Evolutionary conservation across 1,140 invertebrate genomes (phyloP).

Genomic region (Drosophila bifasciata): DNA sequence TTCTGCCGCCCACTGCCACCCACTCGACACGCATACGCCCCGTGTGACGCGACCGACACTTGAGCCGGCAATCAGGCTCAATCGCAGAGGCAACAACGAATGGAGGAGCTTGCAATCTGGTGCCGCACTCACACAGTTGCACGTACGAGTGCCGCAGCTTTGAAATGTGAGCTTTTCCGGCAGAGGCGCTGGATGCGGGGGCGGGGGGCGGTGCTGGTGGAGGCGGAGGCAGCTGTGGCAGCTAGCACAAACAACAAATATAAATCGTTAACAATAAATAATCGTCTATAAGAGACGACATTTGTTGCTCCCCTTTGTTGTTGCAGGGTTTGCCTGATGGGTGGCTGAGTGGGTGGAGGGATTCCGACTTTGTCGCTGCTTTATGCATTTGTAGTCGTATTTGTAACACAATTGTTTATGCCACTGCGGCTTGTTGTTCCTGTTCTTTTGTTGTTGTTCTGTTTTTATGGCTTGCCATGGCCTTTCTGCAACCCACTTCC

Average conservation of each 20-base stretch:
- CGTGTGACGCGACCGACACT: conserved; percentile 74
- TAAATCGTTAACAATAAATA: conserved; percentile 83
- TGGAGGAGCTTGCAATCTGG: conserved; percentile 65
- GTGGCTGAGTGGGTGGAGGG: too few species aligned
- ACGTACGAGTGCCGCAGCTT: conserved; percentile 59
- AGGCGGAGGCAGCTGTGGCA: conserved; percentile 13
- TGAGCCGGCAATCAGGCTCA: conserved; percentile 79
- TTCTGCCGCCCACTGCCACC: background rate
- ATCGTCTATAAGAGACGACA: conserved; percentile 70
- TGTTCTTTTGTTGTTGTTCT: conserved; percentile 57
- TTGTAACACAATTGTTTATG: conserved; percentile 82
- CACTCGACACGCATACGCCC: conserved; percentile 56
- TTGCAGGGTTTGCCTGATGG: background rate
- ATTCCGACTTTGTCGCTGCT: conserved; percentile 52
- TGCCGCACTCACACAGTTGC: conserved; percentile 63
- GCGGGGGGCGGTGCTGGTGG: conserved; percentile 19
- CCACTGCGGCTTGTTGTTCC: conserved; percentile 58
- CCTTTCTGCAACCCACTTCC: conserved; percentile 20
- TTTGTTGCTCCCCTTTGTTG: conserved; percentile 45
- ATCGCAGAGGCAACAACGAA: conserved; percentile 64
- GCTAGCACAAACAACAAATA: conserved; percentile 58
- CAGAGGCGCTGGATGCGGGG: conserved; percentile 18
- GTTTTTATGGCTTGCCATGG: conserved; percentile 60
- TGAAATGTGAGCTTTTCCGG: conserved; percentile 67
- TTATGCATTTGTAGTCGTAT: conserved; percentile 81